Percentiles rank a stretch among this genome's conserved stretches.
Evolutionary conservation across 2,797 vertebrate species (phyloP).

Genomic region (Sebastes reedi): DNA sequence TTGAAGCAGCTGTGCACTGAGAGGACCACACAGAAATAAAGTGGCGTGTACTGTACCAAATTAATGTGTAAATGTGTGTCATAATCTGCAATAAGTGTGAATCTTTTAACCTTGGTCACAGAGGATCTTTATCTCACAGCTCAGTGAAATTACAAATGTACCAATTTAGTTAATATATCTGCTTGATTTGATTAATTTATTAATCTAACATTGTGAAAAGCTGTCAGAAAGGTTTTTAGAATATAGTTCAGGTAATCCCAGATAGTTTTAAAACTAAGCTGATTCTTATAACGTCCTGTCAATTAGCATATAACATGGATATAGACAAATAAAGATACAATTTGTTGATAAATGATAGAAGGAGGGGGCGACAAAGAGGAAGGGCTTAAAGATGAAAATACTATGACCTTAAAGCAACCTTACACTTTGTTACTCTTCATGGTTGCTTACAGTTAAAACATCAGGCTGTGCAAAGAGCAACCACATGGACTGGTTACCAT

Average conservation of each 20-base stretch:
- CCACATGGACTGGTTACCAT: not conserved
- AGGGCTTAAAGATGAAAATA: not conserved
- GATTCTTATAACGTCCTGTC: not conserved
- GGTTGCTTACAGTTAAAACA: conserved; percentile 5
- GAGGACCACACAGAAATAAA: not conserved
- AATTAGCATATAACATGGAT: not conserved
- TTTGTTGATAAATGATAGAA: not conserved
- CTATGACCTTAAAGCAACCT: conserved; percentile 21
- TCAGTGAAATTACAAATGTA: not conserved
- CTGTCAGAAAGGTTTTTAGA: not conserved
- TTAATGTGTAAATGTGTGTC: not conserved
- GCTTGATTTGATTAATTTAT: not conserved
- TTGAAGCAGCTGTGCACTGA: conserved; percentile 12
- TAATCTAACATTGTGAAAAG: not conserved
- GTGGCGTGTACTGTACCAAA: not conserved
- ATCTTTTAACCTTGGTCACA: not conserved
- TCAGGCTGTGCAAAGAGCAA: conserved; percentile 9
- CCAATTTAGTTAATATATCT: not conserved
- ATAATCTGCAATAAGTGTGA: not conserved
- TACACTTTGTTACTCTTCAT: not conserved
- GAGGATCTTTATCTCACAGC: not conserved
- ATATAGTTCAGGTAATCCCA: not conserved
- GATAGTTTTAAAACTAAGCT: not conserved
- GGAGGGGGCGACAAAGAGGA: not conserved
- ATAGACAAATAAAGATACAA: not conserved